These are phyloP conservation scores for Elysia chlorotica DNA, from an alignment of 1,140 invertebrate species.

Conservation along the genomic window DNA sequence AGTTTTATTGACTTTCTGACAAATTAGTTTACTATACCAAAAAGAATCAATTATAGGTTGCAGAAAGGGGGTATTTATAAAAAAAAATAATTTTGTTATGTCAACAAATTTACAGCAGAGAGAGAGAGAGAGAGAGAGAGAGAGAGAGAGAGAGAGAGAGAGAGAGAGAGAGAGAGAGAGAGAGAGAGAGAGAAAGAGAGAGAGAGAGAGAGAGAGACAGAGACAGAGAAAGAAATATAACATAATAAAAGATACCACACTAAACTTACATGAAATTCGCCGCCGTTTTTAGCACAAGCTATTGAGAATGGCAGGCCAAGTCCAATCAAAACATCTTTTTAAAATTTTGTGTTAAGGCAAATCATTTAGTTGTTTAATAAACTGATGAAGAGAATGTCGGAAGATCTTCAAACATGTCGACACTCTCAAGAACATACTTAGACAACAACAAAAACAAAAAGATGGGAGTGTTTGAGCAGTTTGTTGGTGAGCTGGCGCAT, in stretches of 20 bases:
- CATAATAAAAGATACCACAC: neutral
- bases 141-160: neutral
- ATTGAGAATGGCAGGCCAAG: constrained; percentile 68
- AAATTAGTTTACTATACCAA: too few species aligned
- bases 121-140: neutral
- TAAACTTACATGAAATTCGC: constrained; percentile 41
- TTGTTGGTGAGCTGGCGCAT: too few species aligned
- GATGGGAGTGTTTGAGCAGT: too few species aligned
- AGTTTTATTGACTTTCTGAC: too few species aligned
- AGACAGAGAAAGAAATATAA: neutral
- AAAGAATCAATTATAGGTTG: too few species aligned
- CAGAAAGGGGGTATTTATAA: too few species aligned
- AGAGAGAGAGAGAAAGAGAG: neutral
- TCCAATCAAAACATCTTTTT: constrained; percentile 65
- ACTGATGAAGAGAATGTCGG: neutral
- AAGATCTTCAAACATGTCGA: too few species aligned
- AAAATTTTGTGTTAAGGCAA: neutral
- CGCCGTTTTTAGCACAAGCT: constrained; percentile 56
- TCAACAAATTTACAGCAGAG: too few species aligned
- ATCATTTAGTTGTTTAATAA: neutral
- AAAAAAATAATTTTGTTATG: too few species aligned
- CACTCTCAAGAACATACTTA: too few species aligned
- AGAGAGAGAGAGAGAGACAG: neutral
- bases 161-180: neutral
- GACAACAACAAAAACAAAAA: too few species aligned